Conservation (phyloP, 2,797 vertebrate species). For the Botia kubotai region DNA sequence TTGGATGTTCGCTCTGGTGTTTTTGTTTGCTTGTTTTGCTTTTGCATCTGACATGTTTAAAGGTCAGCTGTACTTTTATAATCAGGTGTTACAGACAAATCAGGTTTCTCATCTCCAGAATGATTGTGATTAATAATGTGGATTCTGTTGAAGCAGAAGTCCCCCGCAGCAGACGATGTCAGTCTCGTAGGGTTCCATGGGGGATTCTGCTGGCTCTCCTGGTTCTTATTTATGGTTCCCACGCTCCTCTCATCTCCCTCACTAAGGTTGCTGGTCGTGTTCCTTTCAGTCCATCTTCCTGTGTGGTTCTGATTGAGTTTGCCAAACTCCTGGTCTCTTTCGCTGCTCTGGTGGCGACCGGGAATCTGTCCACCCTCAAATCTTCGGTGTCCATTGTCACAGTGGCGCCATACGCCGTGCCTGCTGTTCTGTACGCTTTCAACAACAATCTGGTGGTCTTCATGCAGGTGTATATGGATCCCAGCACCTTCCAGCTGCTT, state of each 20-base stretch:
- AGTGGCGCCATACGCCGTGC: constrained; percentile 83
- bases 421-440: constrained; percentile 88
- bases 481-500: constrained; percentile 92
- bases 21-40: neutral
- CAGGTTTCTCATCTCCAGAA: constrained; percentile 47
- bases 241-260: constrained; percentile 87
- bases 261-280: constrained; percentile 84
- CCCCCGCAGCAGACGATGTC: constrained; percentile 57
- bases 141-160: constrained; percentile 48
- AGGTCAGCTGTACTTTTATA: neutral
- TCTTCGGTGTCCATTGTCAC: constrained; percentile 62
- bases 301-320: constrained; percentile 88
- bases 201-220: constrained; percentile 82
- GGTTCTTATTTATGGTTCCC: constrained; percentile 88
- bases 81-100: constrained; percentile 3
- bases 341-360: constrained; percentile 70
- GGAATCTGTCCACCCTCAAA: constrained; percentile 45
- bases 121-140: constrained; percentile 77
- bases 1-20: neutral
- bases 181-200: constrained; percentile 75
- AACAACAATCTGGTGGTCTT: constrained; percentile 96
- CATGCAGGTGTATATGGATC: constrained; percentile 95
- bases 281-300: constrained; percentile 87
- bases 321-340: constrained; percentile 85
- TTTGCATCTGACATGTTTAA: neutral